These are phyloP conservation scores for Xestobium rufovillosum DNA, from an alignment of 2,888 invertebrate species.

Conservation along the genomic window DNA sequence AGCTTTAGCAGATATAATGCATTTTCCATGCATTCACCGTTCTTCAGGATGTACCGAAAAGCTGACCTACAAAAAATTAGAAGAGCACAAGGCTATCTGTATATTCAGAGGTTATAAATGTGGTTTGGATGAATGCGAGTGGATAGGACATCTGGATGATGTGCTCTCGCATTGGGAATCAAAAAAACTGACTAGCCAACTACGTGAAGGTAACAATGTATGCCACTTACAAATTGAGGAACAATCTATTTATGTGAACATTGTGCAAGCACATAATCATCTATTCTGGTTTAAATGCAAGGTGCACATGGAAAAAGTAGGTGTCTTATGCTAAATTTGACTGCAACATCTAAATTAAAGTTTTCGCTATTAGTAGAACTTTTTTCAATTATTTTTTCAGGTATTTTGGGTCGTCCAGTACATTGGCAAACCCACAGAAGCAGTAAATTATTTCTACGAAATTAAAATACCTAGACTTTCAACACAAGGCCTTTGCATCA, in stretches of 20 bases:
- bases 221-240: slow-evolving; percentile 26
- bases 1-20: slow-evolving; percentile 25
- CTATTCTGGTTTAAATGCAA: slow-evolving; percentile 30
- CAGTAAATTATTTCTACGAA: slow-evolving; percentile 25
- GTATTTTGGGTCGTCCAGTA: slow-evolving; percentile 27
- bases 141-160: slow-evolving; percentile 23
- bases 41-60: slow-evolving; percentile 22
- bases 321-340: too few relatives aligned
- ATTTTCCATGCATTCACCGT: slow-evolving; percentile 26
- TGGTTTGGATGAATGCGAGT: slow-evolving; percentile 25
- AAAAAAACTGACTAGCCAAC: slow-evolving; percentile 25
- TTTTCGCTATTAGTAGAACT: too few relatives aligned
- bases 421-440: slow-evolving; percentile 22
- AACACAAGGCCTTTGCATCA: slow-evolving; percentile 18
- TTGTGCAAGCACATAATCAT: slow-evolving; percentile 24
- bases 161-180: slow-evolving; percentile 25
- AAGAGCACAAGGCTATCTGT: slow-evolving; percentile 24
- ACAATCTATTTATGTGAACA: slow-evolving; percentile 25
- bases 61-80: slow-evolving; percentile 23
- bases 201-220: slow-evolving; percentile 22
- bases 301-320: slow-evolving; percentile 19
- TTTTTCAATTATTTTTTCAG: too few relatives aligned
- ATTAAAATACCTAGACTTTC: slow-evolving; percentile 26
- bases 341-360: too few relatives aligned
- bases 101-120: slow-evolving; percentile 24